These are phyloP conservation scores for Melinaea marsaeus DNA, from an alignment of 2,888 invertebrate species.

Conservation along the genomic window DNA sequence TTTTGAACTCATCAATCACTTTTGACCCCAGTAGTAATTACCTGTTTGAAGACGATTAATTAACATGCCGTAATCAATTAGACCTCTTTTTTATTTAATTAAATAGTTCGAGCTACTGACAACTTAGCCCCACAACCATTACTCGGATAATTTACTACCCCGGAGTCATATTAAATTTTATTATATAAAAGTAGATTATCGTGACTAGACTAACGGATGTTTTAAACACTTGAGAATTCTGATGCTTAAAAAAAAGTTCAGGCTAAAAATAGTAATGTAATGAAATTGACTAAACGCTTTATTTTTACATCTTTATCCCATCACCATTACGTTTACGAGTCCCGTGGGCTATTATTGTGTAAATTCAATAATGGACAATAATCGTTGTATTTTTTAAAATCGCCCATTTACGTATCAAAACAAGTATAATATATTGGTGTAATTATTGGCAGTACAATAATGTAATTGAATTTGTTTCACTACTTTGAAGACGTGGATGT, in stretches of 20 bases:
- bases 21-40: slow-evolving; percentile 48
- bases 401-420: slow-evolving; percentile 12
- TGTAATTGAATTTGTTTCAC: slow-evolving; percentile 26
- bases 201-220: too few relatives aligned
- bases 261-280: too few relatives aligned
- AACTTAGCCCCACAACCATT: too few relatives aligned
- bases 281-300: slow-evolving; percentile 1
- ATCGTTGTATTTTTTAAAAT: slow-evolving; percentile 17
- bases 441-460: slow-evolving; percentile 21
- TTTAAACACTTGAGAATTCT: too few relatives aligned
- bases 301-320: slow-evolving; percentile 10
- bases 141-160: too few relatives aligned
- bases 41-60: slow-evolving; percentile 55
- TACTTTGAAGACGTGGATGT: slow-evolving; percentile 8
- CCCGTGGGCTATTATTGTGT: slow-evolving; percentile 13
- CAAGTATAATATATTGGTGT: not conserved
- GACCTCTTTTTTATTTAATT: slow-evolving; percentile 6
- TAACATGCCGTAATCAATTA: slow-evolving; percentile 32
- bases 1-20: slow-evolving; percentile 58
- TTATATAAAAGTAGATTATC: too few relatives aligned
- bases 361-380: slow-evolving; percentile 15
- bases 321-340: not conserved
- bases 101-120: not conserved
- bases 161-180: too few relatives aligned
- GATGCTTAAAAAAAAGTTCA: too few relatives aligned